Evolutionary conservation across 2,797 vertebrate species (phyloP), one percentile per base, ranked within the genome.

Genomic region (Chiroxiphia lanceolata): DNA sequence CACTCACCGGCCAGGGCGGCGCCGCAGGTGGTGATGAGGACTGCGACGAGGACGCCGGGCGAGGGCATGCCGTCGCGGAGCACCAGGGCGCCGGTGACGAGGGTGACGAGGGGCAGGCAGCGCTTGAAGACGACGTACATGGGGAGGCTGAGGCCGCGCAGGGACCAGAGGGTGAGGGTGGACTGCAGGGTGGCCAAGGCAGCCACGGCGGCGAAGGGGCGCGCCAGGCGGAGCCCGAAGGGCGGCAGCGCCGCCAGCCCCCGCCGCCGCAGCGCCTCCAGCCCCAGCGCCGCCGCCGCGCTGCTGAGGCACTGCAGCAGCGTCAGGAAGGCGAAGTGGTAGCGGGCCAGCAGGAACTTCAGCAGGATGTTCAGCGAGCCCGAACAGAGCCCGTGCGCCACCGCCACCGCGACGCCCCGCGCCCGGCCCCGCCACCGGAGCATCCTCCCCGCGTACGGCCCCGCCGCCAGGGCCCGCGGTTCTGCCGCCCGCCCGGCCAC

Each of bases 91-190:
- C 99, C 99, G 86, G 99, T 98, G 92, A 98, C 97, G 89, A 99
- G 98, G 25, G 99, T 99, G 97, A 98, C 99, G 96, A 99, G 98
- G 50, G 99, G 99, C 93, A 99, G 98, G 97, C 99, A 99, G 94
- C 99, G 99, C 93, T 99, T 99, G 98, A 99, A 99, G 75, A 99
- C 99, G 42, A 99, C 99, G 91, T 99, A 99, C 99, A 99, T 99
- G 94, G 99, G 99, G 29, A 99, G 98, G 94, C 99, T 99, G 98
- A 99, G 99, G n/a, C 99, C 99, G 6, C 98, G 98, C 84, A 99
- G 98, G 3, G 99, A 99, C 99, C 99, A 99, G 18, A 99, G 98
- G 0, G 99, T 99, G 51, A 99, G 98, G 4, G 98, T 99, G 97
- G 99, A 99, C 98, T 99, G 99, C 94, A 99, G 98, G 15, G 99